phyloP scores from a whole-genome alignment of 2,888 invertebrate genomes.

The Thymelicus sylvestris region DNA sequence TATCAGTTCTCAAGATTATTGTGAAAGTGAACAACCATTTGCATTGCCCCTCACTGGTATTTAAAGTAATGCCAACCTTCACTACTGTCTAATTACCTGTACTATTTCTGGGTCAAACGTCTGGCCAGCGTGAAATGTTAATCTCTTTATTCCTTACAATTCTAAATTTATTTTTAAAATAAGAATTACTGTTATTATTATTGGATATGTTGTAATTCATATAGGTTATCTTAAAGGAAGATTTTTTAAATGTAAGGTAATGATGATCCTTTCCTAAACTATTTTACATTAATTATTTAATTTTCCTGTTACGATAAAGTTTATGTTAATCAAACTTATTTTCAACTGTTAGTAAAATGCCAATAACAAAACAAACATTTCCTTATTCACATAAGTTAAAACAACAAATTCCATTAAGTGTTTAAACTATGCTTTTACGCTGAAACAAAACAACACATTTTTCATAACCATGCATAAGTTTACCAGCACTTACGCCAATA shows the following conservation, averaged over 20 bases:
- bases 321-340: not conserved
- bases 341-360: not conserved
- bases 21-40: not conserved
- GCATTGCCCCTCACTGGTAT: not conserved
- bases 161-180: not conserved
- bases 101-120: conserved; percentile 64
- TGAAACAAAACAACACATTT: conserved; percentile 23
- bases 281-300: too few relatives aligned
- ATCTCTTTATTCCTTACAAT: conserved; percentile 22
- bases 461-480: conserved; percentile 42
- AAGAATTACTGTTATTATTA: too few relatives aligned
- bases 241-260: too few relatives aligned
- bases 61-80: not conserved
- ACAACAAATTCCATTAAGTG: conserved; percentile 15
- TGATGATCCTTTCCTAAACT: too few relatives aligned
- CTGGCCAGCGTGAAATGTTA: conserved; percentile 70
- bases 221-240: too few relatives aligned
- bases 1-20: not conserved
- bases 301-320: not conserved
- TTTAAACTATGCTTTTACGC: conserved; percentile 28
- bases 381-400: not conserved
- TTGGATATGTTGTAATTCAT: too few relatives aligned
- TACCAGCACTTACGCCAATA: conserved; percentile 74
- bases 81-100: conserved; percentile 57
- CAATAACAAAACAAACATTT: conserved; percentile 2